phyloP scores from a whole-genome alignment of 2,113 vertebrate species.

The Noturus placidus region DNA sequence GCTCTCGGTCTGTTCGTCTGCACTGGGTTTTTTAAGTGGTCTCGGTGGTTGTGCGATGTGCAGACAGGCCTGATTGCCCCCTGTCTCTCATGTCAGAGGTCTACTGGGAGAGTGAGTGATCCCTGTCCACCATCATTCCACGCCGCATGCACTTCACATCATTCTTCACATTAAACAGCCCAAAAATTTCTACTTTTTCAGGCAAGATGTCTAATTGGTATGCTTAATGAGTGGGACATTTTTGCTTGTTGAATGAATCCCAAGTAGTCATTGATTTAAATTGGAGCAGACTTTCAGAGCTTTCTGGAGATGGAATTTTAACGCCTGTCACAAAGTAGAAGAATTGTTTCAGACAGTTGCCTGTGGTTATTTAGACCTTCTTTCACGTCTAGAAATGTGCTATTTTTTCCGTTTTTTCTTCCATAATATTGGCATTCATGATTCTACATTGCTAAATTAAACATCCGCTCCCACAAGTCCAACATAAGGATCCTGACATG shows the following conservation, averaged over 20 bases:
- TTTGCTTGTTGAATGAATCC: conserved; percentile 36
- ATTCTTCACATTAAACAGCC: conserved; percentile 39
- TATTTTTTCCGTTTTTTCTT: not conserved
- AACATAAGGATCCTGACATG: conserved; percentile 23
- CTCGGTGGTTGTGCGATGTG: conserved; percentile 24
- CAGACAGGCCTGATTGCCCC: conserved; percentile 55
- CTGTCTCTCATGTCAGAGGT: conserved; percentile 52
- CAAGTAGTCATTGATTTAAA: conserved; percentile 38
- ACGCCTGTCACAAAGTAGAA: conserved; percentile 13
- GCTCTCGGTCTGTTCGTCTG: conserved; percentile 40
- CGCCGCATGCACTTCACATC: conserved; percentile 6
- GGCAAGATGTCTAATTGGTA: conserved; percentile 47
- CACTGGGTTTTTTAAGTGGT: conserved; percentile 41
- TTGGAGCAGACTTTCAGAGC: conserved; percentile 31
- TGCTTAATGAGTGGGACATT: conserved; percentile 45
- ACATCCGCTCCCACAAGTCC: not conserved
- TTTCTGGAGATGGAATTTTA: conserved; percentile 41
- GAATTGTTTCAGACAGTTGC: conserved; percentile 34
- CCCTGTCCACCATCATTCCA: conserved; percentile 24
- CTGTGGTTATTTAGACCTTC: conserved; percentile 10
- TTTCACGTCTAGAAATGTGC: not conserved
- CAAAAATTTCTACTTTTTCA: conserved; percentile 38
- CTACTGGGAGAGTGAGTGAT: conserved; percentile 46
- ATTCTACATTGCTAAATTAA: conserved; percentile 31
- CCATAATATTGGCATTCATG: not conserved